Evolutionary conservation across 1,140 invertebrate genomes (phyloP).

Genomic region (Chionoecetes opilio): DNA sequence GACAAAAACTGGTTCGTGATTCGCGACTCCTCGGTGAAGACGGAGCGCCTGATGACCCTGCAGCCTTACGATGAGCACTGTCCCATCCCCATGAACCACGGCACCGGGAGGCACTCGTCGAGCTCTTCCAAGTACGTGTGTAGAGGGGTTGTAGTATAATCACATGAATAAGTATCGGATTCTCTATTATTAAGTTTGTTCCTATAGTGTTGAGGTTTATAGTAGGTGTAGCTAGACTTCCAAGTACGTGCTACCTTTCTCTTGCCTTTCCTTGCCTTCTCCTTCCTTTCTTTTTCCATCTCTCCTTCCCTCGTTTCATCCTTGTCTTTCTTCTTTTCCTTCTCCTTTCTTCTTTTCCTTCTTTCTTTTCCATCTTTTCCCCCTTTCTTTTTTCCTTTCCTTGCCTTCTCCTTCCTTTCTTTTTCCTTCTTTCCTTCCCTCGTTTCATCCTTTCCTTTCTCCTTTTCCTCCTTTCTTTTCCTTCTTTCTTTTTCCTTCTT

Average conservation of each 20-base stretch:
- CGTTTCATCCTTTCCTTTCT: not conserved
- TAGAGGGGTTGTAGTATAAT: not conserved
- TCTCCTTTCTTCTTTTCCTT: not conserved
- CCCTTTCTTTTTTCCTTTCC: slow-evolving; percentile 19
- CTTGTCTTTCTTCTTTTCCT: no score
- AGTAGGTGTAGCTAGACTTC: no score
- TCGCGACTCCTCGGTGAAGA: slow-evolving; percentile 90
- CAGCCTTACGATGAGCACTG: slow-evolving; percentile 87
- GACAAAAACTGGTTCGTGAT: slow-evolving; percentile 96
- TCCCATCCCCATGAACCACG: slow-evolving; percentile 84
- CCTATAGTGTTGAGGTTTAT: no score
- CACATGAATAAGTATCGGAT: no score
- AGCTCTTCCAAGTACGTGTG: slow-evolving; percentile 88
- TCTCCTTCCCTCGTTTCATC: no score
- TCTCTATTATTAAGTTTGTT: no score
- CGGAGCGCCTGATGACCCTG: slow-evolving; percentile 92
- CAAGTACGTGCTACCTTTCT: no score
- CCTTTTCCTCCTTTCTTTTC: not conserved
- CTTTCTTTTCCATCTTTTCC: not conserved
- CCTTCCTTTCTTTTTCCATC: no score
- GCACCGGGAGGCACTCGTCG: slow-evolving; percentile 89
- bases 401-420: not conserved
- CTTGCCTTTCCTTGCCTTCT: no score
- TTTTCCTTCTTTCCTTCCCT: not conserved
- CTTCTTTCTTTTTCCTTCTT: not conserved